phyloP scores from a whole-genome alignment of 2,888 invertebrate species.

The Tillus elongatus region DNA sequence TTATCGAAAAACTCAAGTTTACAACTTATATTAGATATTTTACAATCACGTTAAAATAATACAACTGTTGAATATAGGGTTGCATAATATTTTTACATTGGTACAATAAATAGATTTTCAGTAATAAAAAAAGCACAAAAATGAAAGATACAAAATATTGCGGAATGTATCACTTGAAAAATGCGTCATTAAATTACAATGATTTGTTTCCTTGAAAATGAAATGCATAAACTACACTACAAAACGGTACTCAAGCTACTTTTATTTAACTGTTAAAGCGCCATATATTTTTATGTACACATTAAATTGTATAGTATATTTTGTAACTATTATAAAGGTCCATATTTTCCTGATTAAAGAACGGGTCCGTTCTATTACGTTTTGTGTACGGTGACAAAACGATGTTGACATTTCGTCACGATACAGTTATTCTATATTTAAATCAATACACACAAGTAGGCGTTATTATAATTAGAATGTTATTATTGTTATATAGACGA shows the following conservation, averaged over 20 bases:
- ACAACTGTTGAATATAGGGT: too few relatives aligned
- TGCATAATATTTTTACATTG: too few relatives aligned
- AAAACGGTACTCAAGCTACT: constrained; percentile 33
- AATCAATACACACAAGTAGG: constrained; percentile 24
- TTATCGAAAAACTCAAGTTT: too few relatives aligned
- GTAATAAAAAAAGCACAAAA: constrained; percentile 16
- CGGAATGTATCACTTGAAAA: constrained; percentile 34
- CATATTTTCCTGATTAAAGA: constrained; percentile 28
- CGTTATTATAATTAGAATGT: constrained; percentile 19
- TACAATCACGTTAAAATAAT: too few relatives aligned
- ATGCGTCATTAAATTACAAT: constrained; percentile 21
- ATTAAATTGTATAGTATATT: constrained; percentile 28
- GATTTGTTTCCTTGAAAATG: constrained; percentile 12
- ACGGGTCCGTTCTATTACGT: too few relatives aligned
- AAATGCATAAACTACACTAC: constrained; percentile 28
- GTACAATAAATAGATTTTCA: too few relatives aligned
- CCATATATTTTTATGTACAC: constrained; percentile 36
- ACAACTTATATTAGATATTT: too few relatives aligned
- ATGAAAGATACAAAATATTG: constrained; percentile 19
- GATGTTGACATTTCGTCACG: too few relatives aligned
- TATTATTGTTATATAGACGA: constrained; percentile 22
- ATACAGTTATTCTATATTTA: too few relatives aligned
- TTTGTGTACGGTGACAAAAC: too few relatives aligned
- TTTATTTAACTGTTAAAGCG: constrained; percentile 31
- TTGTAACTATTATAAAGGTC: constrained; percentile 26